Conservation (phyloP, 1,140 invertebrate genomes). For the Tetragonula clypearis region DNA sequence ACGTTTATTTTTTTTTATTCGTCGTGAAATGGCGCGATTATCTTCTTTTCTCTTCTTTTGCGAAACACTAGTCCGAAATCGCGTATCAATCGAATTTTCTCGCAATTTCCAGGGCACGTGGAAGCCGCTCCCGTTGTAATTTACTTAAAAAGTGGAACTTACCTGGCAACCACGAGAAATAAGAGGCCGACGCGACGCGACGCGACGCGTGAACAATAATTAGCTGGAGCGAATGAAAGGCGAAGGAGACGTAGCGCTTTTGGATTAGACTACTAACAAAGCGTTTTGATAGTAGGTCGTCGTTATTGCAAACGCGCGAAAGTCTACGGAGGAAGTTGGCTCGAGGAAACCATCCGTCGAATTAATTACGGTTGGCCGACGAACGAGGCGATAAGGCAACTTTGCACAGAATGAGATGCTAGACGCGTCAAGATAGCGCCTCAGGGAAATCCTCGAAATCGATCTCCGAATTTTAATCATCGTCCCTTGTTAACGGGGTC, state of each 20-base stretch:
- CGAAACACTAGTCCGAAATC: neutral
- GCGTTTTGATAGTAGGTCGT: constrained; percentile 11
- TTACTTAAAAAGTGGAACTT: neutral
- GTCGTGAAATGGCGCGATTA: neutral
- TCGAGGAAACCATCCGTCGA: constrained; percentile 33
- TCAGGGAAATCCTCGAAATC: constrained; percentile 47
- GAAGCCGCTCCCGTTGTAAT: no score
- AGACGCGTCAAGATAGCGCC: constrained; percentile 32
- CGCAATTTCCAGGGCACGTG: neutral
- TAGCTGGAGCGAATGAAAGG: constrained; percentile 8
- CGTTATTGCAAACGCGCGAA: constrained; percentile 19
- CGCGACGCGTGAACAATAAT: constrained; percentile 11
- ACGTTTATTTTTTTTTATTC: neutral
- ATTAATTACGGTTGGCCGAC: constrained; percentile 45
- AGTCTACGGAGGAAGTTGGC: constrained; percentile 12
- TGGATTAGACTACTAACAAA: constrained; percentile 2
- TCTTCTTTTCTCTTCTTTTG: neutral
- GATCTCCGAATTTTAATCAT: constrained; percentile 46
- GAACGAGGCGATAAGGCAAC: constrained; percentile 32
- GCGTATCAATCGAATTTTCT: constrained; percentile 14
- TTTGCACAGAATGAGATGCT: constrained; percentile 7
- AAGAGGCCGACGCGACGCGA: neutral
- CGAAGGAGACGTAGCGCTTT: neutral
- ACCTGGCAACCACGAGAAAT: neutral
- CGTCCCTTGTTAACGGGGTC: constrained; percentile 5